Percentiles rank a stretch among this genome's conserved stretches.
Conservation (phyloP, 2,113 vertebrate genomes). For the Chlorodrepanis virens region DNA sequence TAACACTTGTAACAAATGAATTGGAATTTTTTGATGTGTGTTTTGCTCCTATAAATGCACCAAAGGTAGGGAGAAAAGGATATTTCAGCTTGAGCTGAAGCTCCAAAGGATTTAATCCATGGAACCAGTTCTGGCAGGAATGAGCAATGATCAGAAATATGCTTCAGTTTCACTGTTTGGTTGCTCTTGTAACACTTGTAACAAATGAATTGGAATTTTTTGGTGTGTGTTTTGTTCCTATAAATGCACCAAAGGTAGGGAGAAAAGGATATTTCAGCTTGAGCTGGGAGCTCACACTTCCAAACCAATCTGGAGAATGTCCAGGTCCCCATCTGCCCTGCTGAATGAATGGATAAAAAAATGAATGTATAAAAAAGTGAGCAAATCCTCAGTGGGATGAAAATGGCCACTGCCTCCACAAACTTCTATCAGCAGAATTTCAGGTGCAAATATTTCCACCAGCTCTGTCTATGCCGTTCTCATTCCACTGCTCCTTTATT, state of each 20-base stretch:
- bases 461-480: not conserved
- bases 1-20: not conserved
- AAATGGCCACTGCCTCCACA: not conserved
- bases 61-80: not conserved
- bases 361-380: not conserved
- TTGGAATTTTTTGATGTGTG: fast-evolving
- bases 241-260: not conserved
- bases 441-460: not conserved
- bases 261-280: not conserved
- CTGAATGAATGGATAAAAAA: not conserved
- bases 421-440: not conserved
- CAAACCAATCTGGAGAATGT: not conserved
- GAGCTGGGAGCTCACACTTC: not conserved
- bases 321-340: not conserved
- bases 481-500: not conserved
- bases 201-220: not conserved
- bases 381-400: not conserved
- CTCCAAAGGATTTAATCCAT: no score
- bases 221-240: not conserved
- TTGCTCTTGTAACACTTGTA: not conserved
- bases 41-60: not conserved
- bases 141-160: no score
- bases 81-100: not conserved
- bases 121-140: no score
- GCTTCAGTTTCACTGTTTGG: no score